Percentiles rank a stretch among this genome's conserved stretches.
Conservation (phyloP, 1,140 invertebrate genomes). For the Harlomillsia oculata region DNA sequence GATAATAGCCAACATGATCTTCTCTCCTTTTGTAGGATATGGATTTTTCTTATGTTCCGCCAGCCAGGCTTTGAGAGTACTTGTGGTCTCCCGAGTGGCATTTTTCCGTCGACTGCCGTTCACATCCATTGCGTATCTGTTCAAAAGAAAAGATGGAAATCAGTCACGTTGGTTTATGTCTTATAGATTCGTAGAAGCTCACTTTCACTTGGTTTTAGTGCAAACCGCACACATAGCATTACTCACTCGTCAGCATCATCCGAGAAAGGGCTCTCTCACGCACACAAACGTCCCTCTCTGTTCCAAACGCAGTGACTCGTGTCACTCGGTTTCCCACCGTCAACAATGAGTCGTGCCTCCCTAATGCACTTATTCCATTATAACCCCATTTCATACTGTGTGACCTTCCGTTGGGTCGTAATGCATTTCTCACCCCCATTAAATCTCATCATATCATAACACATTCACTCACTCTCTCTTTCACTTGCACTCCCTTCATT, state of each 20-base stretch:
- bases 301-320: slow-evolving; percentile 33
- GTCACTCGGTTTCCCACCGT: slow-evolving; percentile 35
- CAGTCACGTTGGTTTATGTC: no score
- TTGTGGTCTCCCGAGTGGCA: slow-evolving; percentile 92
- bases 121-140: slow-evolving; percentile 79
- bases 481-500: not conserved
- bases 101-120: slow-evolving; percentile 88
- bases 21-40: slow-evolving; percentile 57
- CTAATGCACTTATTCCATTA: slow-evolving; percentile 37
- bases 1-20: slow-evolving; percentile 55
- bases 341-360: slow-evolving; percentile 27
- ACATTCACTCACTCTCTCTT: slow-evolving; percentile 7
- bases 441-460: slow-evolving; percentile 34
- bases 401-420: slow-evolving; percentile 27
- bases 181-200: no score
- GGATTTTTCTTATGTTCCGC: slow-evolving; percentile 58
- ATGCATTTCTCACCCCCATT: slow-evolving; percentile 35
- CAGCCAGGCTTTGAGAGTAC: slow-evolving; percentile 89
- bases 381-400: slow-evolving; percentile 32
- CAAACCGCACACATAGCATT: slow-evolving; percentile 23
- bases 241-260: slow-evolving; percentile 9
- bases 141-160: slow-evolving; percentile 30
- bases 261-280: not conserved
- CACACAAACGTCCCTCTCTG: slow-evolving; percentile 10
- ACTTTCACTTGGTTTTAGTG: no score